phyloP scores from a whole-genome alignment of 2,113 vertebrate genomes.

The Sinocyclocheilus anophthalmus region DNA sequence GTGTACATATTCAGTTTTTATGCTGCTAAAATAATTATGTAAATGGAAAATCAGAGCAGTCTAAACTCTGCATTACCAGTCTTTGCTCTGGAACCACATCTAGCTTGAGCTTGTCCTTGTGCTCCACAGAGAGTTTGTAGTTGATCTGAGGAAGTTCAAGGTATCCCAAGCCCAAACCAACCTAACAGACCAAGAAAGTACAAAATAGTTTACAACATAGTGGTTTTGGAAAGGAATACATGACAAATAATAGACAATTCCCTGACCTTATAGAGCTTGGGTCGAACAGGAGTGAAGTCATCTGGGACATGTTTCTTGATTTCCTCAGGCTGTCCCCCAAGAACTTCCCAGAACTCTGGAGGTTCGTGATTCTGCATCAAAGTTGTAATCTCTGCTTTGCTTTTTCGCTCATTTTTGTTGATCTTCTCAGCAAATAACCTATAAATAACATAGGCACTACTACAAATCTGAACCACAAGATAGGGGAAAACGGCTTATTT shows the following conservation, averaged over 20 bases:
- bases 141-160: conserved; percentile 97
- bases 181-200: conserved; percentile 69
- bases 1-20: not conserved
- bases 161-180: conserved; percentile 93
- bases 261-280: conserved; percentile 94
- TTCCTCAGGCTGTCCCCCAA: conserved; percentile 91
- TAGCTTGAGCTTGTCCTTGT: conserved; percentile 89
- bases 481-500: not conserved
- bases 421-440: conserved; percentile 98
- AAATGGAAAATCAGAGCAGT: not conserved
- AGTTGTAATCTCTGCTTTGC: conserved; percentile 87
- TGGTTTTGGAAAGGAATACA: not conserved
- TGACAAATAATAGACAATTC: not conserved
- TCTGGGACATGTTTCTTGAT: conserved; percentile 89
- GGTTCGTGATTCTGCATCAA: conserved; percentile 86
- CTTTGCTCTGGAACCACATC: conserved; percentile 89
- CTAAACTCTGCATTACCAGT: conserved; percentile 77
- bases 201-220: not conserved
- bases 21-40: not conserved
- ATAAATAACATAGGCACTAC: not conserved
- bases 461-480: not conserved
- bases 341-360: conserved; percentile 86
- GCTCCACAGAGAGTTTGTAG: conserved; percentile 96
- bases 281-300: conserved; percentile 85
- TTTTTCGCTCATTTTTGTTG: conserved; percentile 95